Percentiles rank a stretch among this genome's conserved stretches.
Evolutionary conservation across 64 coral and sea anemone genomes (phyloP).

Genomic region (Pachyseris speciosa): DNA sequence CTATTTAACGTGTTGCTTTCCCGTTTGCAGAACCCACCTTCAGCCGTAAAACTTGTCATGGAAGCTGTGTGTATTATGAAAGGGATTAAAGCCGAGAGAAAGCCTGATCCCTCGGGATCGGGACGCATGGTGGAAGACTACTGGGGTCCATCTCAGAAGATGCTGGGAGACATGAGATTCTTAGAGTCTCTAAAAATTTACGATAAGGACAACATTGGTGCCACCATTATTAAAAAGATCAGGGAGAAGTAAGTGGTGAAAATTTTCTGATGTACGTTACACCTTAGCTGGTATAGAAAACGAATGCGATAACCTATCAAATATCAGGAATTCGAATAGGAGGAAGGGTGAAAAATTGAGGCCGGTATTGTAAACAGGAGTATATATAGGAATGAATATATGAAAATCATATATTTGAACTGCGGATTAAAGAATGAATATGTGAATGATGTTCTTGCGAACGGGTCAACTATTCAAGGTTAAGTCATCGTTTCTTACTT

Average conservation of each 20-base stretch:
- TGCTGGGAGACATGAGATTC: slow-evolving; percentile 96
- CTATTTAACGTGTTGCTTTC: not conserved
- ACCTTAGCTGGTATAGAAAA: not conserved
- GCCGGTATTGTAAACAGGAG: too few relatives aligned
- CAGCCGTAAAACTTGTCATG: slow-evolving; percentile 94
- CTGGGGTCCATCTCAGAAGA: slow-evolving; percentile 99
- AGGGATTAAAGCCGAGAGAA: slow-evolving; percentile 89
- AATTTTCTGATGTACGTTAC: not conserved
- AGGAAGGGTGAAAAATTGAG: not conserved
- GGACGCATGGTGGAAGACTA: slow-evolving; percentile 99
- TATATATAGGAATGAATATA: too few relatives aligned
- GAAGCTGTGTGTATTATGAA: slow-evolving; percentile 99
- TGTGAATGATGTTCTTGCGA: too few relatives aligned
- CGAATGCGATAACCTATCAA: too few relatives aligned
- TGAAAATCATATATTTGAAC: too few relatives aligned
- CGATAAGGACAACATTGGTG: slow-evolving; percentile 95
- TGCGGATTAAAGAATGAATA: too few relatives aligned
- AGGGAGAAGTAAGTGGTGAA: slow-evolving; percentile 88
- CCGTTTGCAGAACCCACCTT: slow-evolving; percentile 85
- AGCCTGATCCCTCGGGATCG: slow-evolving; percentile 97
- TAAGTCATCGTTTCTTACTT: too few relatives aligned
- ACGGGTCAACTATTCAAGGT: too few relatives aligned
- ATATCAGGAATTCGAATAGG: not conserved
- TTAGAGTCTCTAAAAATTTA: slow-evolving; percentile 95
- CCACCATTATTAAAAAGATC: slow-evolving; percentile 95